Evolutionary conservation across 2,888 invertebrate genomes (phyloP), one percentile per base, ranked within the genome.

Genomic region (Galeopsomyia nigrocyanea): DNA sequence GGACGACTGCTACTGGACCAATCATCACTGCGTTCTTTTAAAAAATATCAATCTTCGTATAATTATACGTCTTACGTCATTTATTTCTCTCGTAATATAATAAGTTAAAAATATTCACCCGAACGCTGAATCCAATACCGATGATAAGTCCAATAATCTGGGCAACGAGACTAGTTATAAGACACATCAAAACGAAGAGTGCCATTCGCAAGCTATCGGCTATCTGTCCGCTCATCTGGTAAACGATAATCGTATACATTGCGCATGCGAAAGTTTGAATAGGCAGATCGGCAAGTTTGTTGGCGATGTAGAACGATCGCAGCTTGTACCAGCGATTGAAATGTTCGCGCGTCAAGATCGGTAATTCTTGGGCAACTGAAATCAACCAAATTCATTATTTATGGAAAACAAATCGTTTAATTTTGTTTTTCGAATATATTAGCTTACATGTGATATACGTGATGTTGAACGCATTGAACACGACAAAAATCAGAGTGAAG

Each of bases 391-490:
- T 26, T 2, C 26, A 26, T 26, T 26, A 5, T 26, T 2, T 2
- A 5, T 5, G 26, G n/a, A n/a, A n/a, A n/a, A n/a, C n/a, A 26
- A 26, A 5, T 5, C 26, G 26, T 3, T 26, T 26, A 5, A 26
- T 26, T 26, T 2, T 2, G 3, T 26, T 26, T 26, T 26, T 5
- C 17, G 3, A 1, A 16, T 6, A n/a, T 53, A 22, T 31, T 14
- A 57, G 10, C 57, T 94, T 89, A 98, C 98, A 97, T 77, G 93
- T 94, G 39, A 97, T 91, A 57, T 95, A 91, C 71, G 96, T 94
- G 16, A 96, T 92, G 87, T 95, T 97, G 86, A 97, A 95, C 0
- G 98, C 94, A 9, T 95, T 96, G 85, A 95, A 96, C 94, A 97
- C 96, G 67, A 97, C 90, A 87, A 98, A 98, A 91, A 98, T 93